phyloP scores from a whole-genome alignment of 2,888 invertebrate species.

The Drosophila heteroneura region DNA sequence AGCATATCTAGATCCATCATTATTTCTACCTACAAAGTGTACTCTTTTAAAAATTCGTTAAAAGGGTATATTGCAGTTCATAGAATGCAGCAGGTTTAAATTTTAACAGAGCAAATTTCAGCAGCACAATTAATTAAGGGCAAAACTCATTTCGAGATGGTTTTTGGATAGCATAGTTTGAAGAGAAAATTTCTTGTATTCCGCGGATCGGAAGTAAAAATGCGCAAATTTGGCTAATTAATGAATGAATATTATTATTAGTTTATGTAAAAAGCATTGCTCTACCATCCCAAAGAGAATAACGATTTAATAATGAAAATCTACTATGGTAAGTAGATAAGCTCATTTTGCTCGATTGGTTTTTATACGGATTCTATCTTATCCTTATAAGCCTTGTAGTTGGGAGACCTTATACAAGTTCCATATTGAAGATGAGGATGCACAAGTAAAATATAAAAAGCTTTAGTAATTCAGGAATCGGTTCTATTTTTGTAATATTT shows the following conservation, averaged over 20 bases:
- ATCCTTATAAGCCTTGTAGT: background rate
- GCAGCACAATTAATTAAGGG: background rate
- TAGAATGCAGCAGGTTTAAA: background rate
- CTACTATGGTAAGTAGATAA: background rate
- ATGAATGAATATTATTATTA: background rate
- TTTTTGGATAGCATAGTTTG: background rate
- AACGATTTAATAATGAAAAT: background rate
- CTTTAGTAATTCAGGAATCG: background rate
- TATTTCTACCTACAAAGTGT: conserved; percentile 9
- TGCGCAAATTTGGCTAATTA: background rate
- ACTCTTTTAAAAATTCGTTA: background rate
- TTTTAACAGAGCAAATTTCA: background rate
- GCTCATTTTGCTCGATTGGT: background rate
- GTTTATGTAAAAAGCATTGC: background rate
- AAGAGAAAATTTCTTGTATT: background rate
- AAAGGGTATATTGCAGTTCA: background rate
- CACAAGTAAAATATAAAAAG: background rate
- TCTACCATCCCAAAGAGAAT: background rate
- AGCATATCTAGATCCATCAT: conserved; percentile 21
- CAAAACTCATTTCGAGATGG: background rate
- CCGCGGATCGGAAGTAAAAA: background rate
- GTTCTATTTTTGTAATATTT: background rate
- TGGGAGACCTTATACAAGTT: background rate
- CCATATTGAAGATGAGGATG: background rate
- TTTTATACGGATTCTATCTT: background rate